Percentiles rank a stretch among this genome's conserved stretches.
Conservation (phyloP, 2,113 vertebrate genomes). For the Serinus canaria region DNA sequence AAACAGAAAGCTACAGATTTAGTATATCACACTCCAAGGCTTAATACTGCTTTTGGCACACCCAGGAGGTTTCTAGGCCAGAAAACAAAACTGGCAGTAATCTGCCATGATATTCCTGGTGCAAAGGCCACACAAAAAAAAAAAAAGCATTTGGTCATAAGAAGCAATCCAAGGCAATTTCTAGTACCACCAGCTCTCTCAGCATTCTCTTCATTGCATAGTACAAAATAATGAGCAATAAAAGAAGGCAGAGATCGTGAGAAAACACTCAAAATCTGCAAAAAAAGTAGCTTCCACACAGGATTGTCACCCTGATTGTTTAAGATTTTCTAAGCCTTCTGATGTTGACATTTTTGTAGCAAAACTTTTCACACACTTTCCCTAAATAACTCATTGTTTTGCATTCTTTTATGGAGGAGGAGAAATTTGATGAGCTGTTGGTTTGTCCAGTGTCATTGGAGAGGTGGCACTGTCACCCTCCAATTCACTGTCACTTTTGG, state of each 20-base stretch:
- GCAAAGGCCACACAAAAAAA: not conserved
- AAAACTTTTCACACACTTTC: no score
- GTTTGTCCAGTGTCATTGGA: no score
- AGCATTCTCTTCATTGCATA: not conserved
- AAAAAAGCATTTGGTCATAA: not conserved
- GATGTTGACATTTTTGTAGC: no score
- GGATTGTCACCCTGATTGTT: not conserved
- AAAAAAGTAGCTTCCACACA: not conserved
- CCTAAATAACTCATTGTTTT: no score
- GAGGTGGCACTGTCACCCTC: no score
- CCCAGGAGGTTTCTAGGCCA: not conserved
- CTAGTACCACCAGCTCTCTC: not conserved
- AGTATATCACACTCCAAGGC: not conserved
- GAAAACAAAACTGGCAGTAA: not conserved
- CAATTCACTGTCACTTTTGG: no score
- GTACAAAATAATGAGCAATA: fast-evolving
- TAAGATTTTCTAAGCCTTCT: no score
- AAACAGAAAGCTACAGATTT: not conserved
- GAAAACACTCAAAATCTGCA: not conserved
- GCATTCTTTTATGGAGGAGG: no score
- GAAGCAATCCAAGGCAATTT: not conserved
- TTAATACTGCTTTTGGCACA: not conserved
- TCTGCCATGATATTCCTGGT: not conserved
- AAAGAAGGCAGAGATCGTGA: not conserved
- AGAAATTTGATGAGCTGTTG: no score